Evolutionary conservation across 2,888 invertebrate species (phyloP).

Genomic region (Latrodectus elegans): DNA sequence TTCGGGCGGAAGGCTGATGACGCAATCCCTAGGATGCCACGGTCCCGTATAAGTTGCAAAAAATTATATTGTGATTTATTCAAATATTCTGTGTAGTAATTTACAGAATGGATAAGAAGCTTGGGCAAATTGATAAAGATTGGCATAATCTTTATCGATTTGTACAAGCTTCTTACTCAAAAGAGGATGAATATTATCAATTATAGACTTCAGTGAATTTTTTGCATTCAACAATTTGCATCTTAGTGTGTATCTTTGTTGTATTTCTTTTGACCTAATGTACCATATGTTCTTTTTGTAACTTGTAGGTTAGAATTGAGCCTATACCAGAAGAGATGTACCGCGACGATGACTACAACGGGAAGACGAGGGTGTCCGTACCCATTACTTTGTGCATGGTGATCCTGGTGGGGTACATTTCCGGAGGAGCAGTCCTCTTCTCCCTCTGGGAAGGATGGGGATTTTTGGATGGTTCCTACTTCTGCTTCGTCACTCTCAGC

Average conservation of each 20-base stretch:
- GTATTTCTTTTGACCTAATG: neutral
- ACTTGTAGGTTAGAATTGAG: conserved; percentile 68
- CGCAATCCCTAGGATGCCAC: too few species aligned
- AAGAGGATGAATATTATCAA: neutral
- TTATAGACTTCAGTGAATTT: neutral
- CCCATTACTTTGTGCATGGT: conserved; percentile 91
- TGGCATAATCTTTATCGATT: too few species aligned
- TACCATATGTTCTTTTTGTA: neutral
- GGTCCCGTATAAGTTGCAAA: too few species aligned
- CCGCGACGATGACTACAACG: conserved; percentile 78
- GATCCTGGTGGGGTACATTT: conserved; percentile 90
- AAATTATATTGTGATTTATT: too few species aligned
- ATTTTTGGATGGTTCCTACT: conserved; percentile 93
- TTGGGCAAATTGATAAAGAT: too few species aligned
- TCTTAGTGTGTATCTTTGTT: neutral
- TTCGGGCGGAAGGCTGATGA: too few species aligned
- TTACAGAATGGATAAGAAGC: neutral
- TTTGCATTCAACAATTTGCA: neutral
- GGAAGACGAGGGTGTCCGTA: conserved; percentile 82
- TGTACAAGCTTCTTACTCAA: neutral
- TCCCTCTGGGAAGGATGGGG: conserved; percentile 95
- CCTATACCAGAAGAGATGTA: conserved; percentile 69
- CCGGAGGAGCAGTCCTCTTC: conserved; percentile 93
- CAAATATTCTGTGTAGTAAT: neutral
- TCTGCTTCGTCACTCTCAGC: conserved; percentile 95